These are phyloP conservation scores for Platichthys stellatus DNA, from an alignment of 2,113 vertebrate genomes.

Conservation along the genomic window DNA sequence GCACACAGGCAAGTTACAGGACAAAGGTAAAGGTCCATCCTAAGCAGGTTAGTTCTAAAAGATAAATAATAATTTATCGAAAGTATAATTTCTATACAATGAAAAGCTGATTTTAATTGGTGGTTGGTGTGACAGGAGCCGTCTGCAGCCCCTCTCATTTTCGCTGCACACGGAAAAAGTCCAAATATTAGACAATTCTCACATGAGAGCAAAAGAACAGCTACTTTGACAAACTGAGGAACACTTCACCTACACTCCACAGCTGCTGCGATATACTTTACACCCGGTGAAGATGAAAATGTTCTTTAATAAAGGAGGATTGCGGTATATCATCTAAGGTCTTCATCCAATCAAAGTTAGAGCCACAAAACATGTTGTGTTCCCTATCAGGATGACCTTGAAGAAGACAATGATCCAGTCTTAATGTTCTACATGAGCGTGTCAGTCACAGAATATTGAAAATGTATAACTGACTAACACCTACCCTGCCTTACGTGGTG, in stretches of 20 bases:
- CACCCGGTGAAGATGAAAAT: too few species aligned
- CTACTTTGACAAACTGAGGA: too few species aligned
- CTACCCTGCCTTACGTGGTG: too few species aligned
- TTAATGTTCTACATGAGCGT: background rate
- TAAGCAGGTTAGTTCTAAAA: background rate
- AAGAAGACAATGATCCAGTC: constrained; percentile 11
- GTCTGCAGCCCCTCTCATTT: background rate
- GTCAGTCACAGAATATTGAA: constrained; percentile 9
- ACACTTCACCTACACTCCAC: too few species aligned
- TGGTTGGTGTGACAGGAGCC: background rate
- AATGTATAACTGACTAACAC: background rate
- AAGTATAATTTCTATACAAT: background rate
- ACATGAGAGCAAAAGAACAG: too few species aligned
- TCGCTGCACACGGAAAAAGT: constrained; percentile 17
- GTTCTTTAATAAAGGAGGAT: background rate
- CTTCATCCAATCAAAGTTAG: constrained; percentile 9
- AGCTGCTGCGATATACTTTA: too few species aligned
- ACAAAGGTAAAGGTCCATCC: background rate
- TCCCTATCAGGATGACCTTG: constrained; percentile 27
- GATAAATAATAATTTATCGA: background rate
- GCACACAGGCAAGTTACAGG: background rate
- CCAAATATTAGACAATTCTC: background rate
- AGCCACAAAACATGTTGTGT: constrained; percentile 1
- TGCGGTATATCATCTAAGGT: constrained; percentile 4
- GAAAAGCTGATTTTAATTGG: background rate